phyloP scores from a whole-genome alignment of 2,113 vertebrate genomes.

The Spermophilus dauricus region DNA sequence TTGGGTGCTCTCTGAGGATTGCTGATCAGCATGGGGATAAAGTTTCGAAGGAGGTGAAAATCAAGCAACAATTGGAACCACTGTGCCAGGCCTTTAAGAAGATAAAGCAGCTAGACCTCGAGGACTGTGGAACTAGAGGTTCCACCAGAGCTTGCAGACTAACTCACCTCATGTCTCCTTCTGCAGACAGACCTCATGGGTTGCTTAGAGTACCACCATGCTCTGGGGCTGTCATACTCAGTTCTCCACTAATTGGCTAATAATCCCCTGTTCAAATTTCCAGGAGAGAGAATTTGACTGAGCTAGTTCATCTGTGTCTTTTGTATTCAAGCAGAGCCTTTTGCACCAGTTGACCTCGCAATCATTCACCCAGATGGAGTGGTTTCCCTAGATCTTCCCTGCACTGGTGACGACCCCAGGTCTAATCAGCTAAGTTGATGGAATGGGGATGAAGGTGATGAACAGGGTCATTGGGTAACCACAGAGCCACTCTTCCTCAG shows the following conservation, averaged over 20 bases:
- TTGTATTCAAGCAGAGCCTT: constrained; percentile 60
- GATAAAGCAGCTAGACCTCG: not conserved
- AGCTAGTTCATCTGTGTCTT: constrained; percentile 60
- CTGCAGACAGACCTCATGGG: not conserved
- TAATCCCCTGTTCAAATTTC: constrained; percentile 39
- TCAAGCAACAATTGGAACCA: not conserved
- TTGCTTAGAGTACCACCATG: not conserved
- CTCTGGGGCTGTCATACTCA: not conserved
- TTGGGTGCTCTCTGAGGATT: not conserved
- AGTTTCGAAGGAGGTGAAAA: not conserved
- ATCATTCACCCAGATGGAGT: constrained; percentile 68
- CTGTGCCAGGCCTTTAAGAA: not conserved
- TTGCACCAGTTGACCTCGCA: constrained; percentile 63
- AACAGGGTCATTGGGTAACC: constrained; percentile 47
- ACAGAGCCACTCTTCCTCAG: constrained; percentile 15
- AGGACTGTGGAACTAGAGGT: not conserved
- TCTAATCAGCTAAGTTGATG: constrained; percentile 65
- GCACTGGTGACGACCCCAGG: constrained; percentile 24
- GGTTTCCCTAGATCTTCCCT: constrained; percentile 13
- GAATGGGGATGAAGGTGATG: constrained; percentile 52
- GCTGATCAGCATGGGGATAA: not conserved
- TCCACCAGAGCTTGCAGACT: not conserved
- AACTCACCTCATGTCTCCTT: not conserved
- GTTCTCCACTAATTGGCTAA: not conserved
- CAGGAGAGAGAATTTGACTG: constrained; percentile 52